Conservation (phyloP, 1,140 invertebrate genomes). For the Zelostemma sp. region DNA sequence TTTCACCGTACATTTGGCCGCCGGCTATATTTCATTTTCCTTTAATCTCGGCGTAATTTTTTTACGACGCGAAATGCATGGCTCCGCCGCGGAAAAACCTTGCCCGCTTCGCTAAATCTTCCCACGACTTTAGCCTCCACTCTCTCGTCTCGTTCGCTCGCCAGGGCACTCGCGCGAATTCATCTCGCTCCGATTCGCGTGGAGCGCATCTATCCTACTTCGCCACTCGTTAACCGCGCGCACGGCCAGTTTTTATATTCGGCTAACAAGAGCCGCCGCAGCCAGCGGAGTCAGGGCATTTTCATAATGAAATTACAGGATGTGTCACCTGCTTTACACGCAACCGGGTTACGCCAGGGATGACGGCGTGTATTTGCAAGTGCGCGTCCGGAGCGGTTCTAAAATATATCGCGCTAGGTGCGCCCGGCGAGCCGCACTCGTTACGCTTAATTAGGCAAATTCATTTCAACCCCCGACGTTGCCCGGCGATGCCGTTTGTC, state of each 20-base stretch:
- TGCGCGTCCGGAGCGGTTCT: constrained; percentile 6
- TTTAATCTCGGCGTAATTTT: background rate
- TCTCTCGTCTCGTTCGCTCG: background rate
- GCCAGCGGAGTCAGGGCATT: constrained; percentile 16
- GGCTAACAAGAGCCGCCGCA: background rate
- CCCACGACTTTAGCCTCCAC: background rate
- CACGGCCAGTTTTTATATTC: constrained; percentile 1
- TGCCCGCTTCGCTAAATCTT: no score
- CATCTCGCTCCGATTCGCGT: no score
- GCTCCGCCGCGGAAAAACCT: background rate
- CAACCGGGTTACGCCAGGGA: constrained; percentile 4
- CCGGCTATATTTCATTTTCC: background rate
- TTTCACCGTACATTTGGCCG: background rate
- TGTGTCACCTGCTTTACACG: constrained; percentile 27
- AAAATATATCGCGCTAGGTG: constrained; percentile 24
- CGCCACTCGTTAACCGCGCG: background rate
- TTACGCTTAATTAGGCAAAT: constrained; percentile 46
- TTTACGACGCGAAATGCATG: background rate
- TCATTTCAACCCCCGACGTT: constrained; percentile 17
- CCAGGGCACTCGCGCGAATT: no score
- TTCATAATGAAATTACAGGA: constrained; percentile 53
- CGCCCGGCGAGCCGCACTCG: constrained; percentile 18
- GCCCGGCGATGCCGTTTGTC: constrained; percentile 22
- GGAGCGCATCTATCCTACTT: background rate
- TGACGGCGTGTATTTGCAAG: constrained; percentile 3